phyloP scores from a whole-genome alignment of 2,888 invertebrate species.

The Panopea generosa region DNA sequence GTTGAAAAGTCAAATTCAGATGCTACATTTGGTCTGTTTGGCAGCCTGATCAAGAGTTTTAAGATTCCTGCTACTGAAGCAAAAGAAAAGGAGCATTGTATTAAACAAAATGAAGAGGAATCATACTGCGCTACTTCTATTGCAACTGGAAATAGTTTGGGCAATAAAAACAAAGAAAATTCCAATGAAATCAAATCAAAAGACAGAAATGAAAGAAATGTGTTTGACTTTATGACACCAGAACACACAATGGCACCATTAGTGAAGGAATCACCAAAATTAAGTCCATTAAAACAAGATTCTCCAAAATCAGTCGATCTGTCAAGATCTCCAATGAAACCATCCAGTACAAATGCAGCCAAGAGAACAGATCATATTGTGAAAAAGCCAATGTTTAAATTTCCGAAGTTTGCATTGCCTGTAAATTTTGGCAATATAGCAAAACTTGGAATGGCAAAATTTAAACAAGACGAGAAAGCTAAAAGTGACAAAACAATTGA shows the following conservation, averaged over 20 bases:
- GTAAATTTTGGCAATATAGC: slow-evolving; percentile 61
- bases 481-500: slow-evolving; percentile 5
- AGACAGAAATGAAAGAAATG: slow-evolving; percentile 48
- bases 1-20: neutral
- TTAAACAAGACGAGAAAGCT: slow-evolving; percentile 45
- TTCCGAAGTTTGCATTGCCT: slow-evolving; percentile 48
- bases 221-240: slow-evolving; percentile 56
- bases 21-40: slow-evolving; percentile 41
- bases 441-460: slow-evolving; percentile 53
- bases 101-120: neutral
- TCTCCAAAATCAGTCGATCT: neutral
- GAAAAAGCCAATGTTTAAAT: slow-evolving; percentile 55
- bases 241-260: neutral
- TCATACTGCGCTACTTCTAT: too few relatives aligned
- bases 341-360: neutral
- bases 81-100: neutral
- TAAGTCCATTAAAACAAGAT: too few relatives aligned
- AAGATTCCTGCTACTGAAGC: slow-evolving; percentile 27
- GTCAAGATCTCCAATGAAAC: neutral
- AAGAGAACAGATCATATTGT: neutral
- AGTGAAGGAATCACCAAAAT: slow-evolving; percentile 5
- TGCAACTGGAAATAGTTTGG: too few relatives aligned
- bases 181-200: slow-evolving; percentile 7
- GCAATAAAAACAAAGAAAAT: too few relatives aligned
- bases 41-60: slow-evolving; percentile 49